phyloP scores from a whole-genome alignment of 2,888 invertebrate species.

The Xylocampa areola region DNA sequence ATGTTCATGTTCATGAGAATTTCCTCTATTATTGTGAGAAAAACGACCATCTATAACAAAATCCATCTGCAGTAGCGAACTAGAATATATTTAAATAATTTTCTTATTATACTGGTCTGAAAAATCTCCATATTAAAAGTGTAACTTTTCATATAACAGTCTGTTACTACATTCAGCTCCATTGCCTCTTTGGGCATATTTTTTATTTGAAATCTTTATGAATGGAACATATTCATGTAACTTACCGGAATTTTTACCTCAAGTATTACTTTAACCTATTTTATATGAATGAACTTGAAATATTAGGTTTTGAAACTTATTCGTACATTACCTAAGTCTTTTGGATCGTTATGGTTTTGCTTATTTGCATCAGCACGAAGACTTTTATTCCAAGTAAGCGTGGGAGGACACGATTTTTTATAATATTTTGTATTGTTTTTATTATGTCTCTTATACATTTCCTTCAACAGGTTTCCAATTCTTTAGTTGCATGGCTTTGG shows the following conservation, averaged over 20 bases:
- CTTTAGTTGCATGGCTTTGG: no score
- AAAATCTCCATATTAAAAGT: constrained; percentile 24
- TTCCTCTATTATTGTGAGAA: no score
- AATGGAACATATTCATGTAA: constrained; percentile 45
- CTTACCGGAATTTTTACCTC: constrained; percentile 20
- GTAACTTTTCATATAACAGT: constrained; percentile 33
- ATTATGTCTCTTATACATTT: no score
- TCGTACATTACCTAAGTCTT: no score
- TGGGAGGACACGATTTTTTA: no score
- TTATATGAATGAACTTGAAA: constrained; percentile 20
- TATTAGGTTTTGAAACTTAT: constrained; percentile 8
- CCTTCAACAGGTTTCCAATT: no score
- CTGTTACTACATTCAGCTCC: constrained; percentile 10
- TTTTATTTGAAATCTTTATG: constrained; percentile 38
- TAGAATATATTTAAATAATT: constrained; percentile 24
- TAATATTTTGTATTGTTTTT: no score
- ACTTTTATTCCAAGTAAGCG: no score
- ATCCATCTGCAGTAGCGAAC: constrained; percentile 14
- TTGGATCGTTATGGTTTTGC: not conserved
- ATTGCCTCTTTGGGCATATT: constrained; percentile 38
- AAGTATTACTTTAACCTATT: constrained; percentile 28
- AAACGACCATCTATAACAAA: not conserved
- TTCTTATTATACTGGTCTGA: constrained; percentile 21
- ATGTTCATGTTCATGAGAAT: no score
- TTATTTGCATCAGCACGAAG: not conserved